Percentiles rank a stretch among this genome's conserved stretches.
Evolutionary conservation across 1,140 invertebrate genomes (phyloP).

Genomic region (Ericerus pela): DNA sequence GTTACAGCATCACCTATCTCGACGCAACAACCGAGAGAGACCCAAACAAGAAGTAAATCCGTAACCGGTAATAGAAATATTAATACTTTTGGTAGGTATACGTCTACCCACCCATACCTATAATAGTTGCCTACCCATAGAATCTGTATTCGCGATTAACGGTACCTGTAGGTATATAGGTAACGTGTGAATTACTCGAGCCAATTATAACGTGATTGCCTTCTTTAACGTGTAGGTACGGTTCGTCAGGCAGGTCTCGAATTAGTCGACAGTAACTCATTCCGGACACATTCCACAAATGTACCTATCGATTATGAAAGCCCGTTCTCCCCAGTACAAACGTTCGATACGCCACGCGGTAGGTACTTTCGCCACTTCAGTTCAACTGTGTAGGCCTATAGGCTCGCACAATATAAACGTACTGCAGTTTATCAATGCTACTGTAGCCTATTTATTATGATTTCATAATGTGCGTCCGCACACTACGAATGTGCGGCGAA

Average conservation of each 20-base stretch:
- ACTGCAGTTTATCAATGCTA: too few relatives aligned
- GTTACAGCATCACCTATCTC: not conserved
- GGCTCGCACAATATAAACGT: too few relatives aligned
- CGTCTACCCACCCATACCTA: too few relatives aligned
- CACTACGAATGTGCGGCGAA: too few relatives aligned
- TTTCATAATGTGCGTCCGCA: too few relatives aligned
- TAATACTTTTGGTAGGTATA: too few relatives aligned
- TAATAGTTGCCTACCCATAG: too few relatives aligned
- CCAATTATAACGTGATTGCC: not conserved
- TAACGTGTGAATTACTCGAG: not conserved
- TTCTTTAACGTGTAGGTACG: slow-evolving; percentile 25
- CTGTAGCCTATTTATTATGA: too few relatives aligned
- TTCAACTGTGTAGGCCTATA: too few relatives aligned
- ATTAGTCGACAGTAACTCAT: slow-evolving; percentile 59
- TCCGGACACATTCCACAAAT: slow-evolving; percentile 46
- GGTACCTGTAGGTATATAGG: not conserved
- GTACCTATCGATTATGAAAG: slow-evolving; percentile 5
- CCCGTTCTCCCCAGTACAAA: not conserved
- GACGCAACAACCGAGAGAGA: not conserved
- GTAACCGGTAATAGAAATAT: too few relatives aligned
- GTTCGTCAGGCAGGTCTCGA: slow-evolving; percentile 52
- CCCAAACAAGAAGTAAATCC: not conserved
- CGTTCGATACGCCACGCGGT: too few relatives aligned
- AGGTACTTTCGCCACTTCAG: too few relatives aligned
- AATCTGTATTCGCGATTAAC: slow-evolving; percentile 4